These are phyloP conservation scores for Varanus komodoensis DNA, from an alignment of 2,113 vertebrate species.

Conservation along the genomic window DNA sequence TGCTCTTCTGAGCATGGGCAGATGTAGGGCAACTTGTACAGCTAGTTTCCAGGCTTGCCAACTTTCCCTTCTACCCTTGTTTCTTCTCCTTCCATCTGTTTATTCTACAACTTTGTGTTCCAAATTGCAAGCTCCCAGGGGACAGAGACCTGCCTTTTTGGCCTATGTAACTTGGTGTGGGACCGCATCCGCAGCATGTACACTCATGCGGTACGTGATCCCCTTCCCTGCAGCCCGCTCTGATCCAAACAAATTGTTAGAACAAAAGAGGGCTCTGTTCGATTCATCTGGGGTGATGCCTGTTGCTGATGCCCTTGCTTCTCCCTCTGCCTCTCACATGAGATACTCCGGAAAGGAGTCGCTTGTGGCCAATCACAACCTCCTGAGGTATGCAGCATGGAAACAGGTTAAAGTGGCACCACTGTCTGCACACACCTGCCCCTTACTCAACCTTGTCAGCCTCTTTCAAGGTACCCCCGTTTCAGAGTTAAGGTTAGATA, in stretches of 20 bases:
- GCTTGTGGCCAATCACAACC: no score
- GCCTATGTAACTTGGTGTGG: no score
- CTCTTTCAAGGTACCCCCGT: no score
- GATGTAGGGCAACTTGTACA: not conserved
- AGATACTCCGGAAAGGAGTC: no score
- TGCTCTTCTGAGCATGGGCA: no score
- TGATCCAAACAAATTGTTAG: not conserved
- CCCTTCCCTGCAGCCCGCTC: not conserved
- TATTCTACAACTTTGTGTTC: not conserved
- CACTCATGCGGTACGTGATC: not conserved
- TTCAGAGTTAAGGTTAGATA: not conserved
- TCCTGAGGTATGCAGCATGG: no score
- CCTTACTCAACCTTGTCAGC: not conserved
- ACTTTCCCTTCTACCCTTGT: not conserved
- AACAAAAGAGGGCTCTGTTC: not conserved
- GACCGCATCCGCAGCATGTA: no score
- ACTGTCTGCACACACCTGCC: not conserved
- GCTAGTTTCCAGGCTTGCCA: not conserved
- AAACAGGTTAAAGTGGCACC: no score
- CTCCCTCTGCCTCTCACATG: no score
- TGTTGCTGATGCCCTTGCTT: no score
- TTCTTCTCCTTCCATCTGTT: not conserved
- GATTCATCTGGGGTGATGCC: not conserved
- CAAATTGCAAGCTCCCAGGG: not conserved
- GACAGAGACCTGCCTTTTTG: no score